These are phyloP conservation scores for Nyctibius bracteatus DNA, from an alignment of 2,113 vertebrate genomes.

Conservation along the genomic window DNA sequence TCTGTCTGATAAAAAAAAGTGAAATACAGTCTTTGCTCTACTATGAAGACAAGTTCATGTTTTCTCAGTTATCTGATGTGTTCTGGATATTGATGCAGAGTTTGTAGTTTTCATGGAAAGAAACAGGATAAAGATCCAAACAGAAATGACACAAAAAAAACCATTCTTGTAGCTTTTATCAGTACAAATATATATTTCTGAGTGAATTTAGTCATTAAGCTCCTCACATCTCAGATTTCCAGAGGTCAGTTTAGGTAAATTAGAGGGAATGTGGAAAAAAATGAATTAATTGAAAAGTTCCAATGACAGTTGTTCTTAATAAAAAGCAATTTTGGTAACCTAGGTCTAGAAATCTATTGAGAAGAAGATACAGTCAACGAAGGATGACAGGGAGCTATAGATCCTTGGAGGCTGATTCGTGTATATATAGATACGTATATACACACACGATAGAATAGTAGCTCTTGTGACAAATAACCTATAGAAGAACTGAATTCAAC, in stretches of 20 bases:
- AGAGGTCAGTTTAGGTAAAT: neutral
- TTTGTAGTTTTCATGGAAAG: neutral
- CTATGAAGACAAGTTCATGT: neutral
- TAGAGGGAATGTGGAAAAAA: neutral
- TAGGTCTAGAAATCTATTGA: neutral
- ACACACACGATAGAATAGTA: neutral
- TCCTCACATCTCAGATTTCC: neutral
- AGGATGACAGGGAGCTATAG: neutral
- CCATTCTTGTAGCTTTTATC: neutral
- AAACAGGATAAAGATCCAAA: neutral
- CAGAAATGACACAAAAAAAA: neutral
- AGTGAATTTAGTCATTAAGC: neutral
- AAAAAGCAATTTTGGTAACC: neutral
- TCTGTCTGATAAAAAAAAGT: neutral
- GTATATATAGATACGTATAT: neutral
- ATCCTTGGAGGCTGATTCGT: neutral
- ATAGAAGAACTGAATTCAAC: neutral
- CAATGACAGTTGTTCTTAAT: neutral
- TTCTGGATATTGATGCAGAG: neutral
- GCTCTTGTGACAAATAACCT: neutral
- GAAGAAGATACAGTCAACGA: neutral
- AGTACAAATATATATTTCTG: neutral
- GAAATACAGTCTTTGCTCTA: neutral
- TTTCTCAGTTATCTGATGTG: rapidly evolving
- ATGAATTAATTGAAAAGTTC: neutral